These are phyloP conservation scores for Bilobella aurantiaca DNA, from an alignment of 1,140 invertebrate genomes.

Conservation along the genomic window DNA sequence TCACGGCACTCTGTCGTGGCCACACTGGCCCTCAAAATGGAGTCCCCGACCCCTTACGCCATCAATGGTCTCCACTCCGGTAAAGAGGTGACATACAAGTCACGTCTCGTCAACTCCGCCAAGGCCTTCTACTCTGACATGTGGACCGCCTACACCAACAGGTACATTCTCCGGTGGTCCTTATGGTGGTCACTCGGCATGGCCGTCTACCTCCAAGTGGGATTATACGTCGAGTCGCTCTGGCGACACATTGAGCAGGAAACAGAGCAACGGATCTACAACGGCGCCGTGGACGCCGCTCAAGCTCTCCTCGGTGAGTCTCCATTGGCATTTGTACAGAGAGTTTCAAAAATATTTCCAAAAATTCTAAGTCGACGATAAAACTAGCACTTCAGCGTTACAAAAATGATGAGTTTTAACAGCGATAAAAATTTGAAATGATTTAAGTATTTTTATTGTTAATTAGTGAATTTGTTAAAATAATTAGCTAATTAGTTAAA, in stretches of 20 bases:
- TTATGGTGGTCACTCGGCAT: conserved; percentile 13
- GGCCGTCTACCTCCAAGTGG: conserved; percentile 42
- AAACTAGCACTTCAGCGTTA: too few relatives aligned
- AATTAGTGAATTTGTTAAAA: neutral
- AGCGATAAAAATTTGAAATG: conserved; percentile 33
- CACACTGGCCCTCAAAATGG: neutral
- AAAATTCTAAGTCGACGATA: too few relatives aligned
- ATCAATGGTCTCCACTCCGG: neutral
- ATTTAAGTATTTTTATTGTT: neutral
- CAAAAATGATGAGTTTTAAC: too few relatives aligned
- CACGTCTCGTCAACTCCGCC: neutral
- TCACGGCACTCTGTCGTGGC: neutral
- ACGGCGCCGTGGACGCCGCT: conserved; percentile 65
- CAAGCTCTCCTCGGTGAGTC: conserved; percentile 59
- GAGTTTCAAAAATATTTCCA: too few relatives aligned
- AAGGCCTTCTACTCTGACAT: neutral
- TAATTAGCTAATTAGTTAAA: neutral
- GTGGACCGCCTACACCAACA: neutral
- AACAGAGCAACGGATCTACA: conserved; percentile 47
- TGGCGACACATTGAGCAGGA: conserved; percentile 44
- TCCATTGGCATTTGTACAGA: too few relatives aligned
- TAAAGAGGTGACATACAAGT: neutral
- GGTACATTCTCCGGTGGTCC: conserved; percentile 11
- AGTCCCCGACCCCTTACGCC: neutral
- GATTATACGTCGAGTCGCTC: conserved; percentile 66